Base-by-base conservation (phyloP, 2,888 invertebrate species). In the Sphaerophoria taeniata region DNA sequence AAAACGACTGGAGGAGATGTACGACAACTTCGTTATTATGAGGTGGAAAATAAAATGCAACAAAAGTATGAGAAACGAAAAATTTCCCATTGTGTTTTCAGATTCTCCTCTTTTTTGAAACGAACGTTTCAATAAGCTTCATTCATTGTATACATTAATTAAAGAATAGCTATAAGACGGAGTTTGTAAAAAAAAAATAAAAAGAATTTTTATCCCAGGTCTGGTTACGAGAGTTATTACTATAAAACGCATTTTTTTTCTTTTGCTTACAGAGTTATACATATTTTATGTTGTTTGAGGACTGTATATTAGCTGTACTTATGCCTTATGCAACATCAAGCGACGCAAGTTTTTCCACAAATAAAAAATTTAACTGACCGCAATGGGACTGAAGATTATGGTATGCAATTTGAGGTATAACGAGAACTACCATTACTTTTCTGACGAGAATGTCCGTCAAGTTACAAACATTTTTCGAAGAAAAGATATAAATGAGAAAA, bases 91-190 rank as follows among this genome's bases (percentile, higher is more conserved):
- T 85, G 85, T 85, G 39, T 43, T 43, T 80, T 85, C n/a, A 69
- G 58, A 63, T 61, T 75, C 71, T 63, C 67, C 39, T 65, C 43
- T 3, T n/a, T 4, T 6, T 69, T 6, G 11, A 58, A 79, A 47
- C 73, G 39, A 36, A 16, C 6, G 14, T 80, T 85, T 80, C 75
- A 85, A 80, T 85, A 79, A 79, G 83, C 79, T 43, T 70, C 67
- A 75, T 70, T 83, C 83, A 83, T 78, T 55, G 77, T 79, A 24
- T 53, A 79, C 79, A 84, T 79, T 84, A 84, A 70, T 79, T 74
- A 79, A 67, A 55, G 61, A 84, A 79, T n/a, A n/a, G n/a, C n/a
- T 61, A 71, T 84, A 78, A 70, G 75, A 67, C 58, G 47, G 65
- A 76, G 61, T 53, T 70, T 45, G 34, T 73, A 39, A 39, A 45